phyloP scores from a whole-genome alignment of 2,888 invertebrate genomes.

The Drosophila nigritarsus region DNA sequence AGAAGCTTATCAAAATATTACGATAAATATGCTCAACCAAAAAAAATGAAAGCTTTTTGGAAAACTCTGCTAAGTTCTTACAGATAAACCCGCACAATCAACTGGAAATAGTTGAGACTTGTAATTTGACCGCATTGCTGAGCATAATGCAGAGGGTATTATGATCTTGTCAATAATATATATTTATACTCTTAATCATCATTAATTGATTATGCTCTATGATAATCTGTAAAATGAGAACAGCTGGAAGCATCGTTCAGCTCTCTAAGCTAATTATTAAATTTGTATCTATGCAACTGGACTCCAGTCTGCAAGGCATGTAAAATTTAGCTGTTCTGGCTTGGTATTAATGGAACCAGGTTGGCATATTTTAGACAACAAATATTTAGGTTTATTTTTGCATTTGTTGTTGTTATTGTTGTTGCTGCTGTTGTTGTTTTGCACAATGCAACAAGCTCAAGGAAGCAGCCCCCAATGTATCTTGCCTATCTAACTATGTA shows the following conservation, averaged over 20 bases:
- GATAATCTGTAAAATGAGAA: not conserved
- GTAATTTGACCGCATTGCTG: slow-evolving; percentile 55
- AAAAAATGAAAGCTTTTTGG: slow-evolving; percentile 3
- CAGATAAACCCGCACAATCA: slow-evolving; percentile 52
- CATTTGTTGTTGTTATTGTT: slow-evolving; percentile 45
- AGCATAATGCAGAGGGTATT: slow-evolving; percentile 10
- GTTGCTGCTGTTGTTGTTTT: slow-evolving; percentile 26
- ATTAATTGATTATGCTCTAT: not conserved
- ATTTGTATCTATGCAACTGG: not conserved
- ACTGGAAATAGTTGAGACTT: slow-evolving; percentile 60
- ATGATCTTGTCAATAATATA: not conserved
- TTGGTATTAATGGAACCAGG: slow-evolving; percentile 67
- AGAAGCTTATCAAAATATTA: slow-evolving; percentile 28
- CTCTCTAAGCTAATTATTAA: not conserved
- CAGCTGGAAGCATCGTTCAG: not conserved
- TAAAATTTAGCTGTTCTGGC: not conserved
- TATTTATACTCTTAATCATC: not conserved
- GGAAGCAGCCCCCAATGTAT: slow-evolving; percentile 72
- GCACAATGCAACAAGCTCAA: slow-evolving; percentile 63
- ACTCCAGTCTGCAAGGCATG: not conserved
- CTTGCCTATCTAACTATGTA: slow-evolving; percentile 46
- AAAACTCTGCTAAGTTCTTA: slow-evolving; percentile 41
- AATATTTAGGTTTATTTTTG: slow-evolving; percentile 75
- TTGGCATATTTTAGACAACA: slow-evolving; percentile 66
- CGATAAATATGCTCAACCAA: slow-evolving; percentile 8